A percentile compares a stretch with the other conserved stretches of the same genome.
phyloP scores from a whole-genome alignment of 2,113 vertebrate species.

The Varanus salvator region DNA sequence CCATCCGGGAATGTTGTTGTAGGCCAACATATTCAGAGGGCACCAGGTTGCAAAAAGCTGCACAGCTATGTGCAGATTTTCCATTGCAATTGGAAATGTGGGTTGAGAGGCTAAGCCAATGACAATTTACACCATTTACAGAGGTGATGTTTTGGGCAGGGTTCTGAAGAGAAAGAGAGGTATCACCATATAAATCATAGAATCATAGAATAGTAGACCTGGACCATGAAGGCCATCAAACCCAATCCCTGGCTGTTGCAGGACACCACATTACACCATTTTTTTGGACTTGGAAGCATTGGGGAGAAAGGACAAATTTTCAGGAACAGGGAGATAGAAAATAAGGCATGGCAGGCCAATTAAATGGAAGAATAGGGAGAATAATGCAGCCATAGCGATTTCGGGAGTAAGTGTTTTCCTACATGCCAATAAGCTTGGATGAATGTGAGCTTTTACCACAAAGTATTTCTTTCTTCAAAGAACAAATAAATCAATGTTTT shows the following conservation, averaged over 20 bases:
- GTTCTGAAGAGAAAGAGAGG: not conserved
- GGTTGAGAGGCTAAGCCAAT: not conserved
- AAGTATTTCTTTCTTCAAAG: not conserved
- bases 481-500: constrained; percentile 27
- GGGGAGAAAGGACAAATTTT: not conserved
- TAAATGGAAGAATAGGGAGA: not conserved
- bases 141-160: not conserved
- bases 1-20: not conserved
- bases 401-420: not conserved
- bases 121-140: not conserved
- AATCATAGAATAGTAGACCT: too few relatives aligned
- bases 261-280: too few relatives aligned
- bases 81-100: not conserved
- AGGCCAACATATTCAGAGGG: not conserved
- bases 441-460: not conserved
- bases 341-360: not conserved
- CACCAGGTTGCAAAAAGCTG: not conserved
- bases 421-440: not conserved
- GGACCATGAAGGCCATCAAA: too few relatives aligned
- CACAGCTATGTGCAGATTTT: not conserved
- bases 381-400: not conserved
- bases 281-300: not conserved
- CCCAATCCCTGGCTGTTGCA: too few relatives aligned
- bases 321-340: not conserved
- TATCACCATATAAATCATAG: not conserved